These are phyloP conservation scores for Anagrus nilaparvatae DNA, from an alignment of 1,140 invertebrate genomes.

Conservation along the genomic window DNA sequence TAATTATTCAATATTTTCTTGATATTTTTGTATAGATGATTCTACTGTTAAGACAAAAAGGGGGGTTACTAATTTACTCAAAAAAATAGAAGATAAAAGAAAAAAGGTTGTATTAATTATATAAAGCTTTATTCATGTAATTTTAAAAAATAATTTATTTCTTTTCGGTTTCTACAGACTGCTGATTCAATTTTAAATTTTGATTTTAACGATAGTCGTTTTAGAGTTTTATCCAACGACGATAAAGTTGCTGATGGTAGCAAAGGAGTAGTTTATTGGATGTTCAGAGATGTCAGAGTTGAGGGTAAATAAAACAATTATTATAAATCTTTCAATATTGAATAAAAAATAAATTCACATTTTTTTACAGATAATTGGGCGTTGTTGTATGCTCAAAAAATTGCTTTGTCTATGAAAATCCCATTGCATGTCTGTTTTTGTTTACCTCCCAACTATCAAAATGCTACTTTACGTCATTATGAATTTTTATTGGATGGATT, in stretches of 20 bases:
- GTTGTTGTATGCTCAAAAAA: conserved; percentile 62
- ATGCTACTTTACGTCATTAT: conserved; percentile 72
- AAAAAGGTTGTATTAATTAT: no score
- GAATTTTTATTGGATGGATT: conserved; percentile 68
- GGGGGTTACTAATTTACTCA: no score
- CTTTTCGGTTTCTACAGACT: no score
- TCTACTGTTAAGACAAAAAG: no score
- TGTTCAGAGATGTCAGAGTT: conserved; percentile 71
- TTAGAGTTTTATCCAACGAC: conserved; percentile 55
- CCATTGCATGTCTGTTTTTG: conserved; percentile 79
- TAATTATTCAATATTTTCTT: no score
- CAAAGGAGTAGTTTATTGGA: no score
- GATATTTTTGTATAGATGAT: no score
- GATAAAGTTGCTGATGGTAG: conserved; percentile 54
- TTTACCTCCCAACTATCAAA: conserved; percentile 66
- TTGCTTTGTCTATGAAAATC: conserved; percentile 72
- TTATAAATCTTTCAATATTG: background rate
- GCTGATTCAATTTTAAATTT: conserved; percentile 58
- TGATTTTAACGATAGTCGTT: conserved; percentile 69
- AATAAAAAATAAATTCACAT: no score
- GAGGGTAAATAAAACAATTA: conserved; percentile 47
- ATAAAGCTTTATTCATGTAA: no score
- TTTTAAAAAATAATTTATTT: no score
- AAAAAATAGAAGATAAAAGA: no score
- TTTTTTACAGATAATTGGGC: conserved; percentile 79